Evolutionary conservation across 2,113 vertebrate species (phyloP).

Genomic region (Semnornis frantzii): DNA sequence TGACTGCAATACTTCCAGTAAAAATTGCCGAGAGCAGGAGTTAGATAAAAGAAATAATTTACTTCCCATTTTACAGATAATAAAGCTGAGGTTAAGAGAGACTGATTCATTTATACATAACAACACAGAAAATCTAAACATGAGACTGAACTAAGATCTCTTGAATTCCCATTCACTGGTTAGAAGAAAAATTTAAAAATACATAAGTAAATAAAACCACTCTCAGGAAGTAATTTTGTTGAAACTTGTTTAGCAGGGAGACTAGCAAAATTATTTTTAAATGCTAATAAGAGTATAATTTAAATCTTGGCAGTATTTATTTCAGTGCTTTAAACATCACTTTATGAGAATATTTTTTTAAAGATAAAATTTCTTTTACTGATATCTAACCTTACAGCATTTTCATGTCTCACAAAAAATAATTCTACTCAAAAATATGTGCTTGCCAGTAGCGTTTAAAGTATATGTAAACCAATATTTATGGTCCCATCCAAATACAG

Average conservation of each 20-base stretch:
- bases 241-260: neutral
- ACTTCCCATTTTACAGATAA: neutral
- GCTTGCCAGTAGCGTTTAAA: neutral
- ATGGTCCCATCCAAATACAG: neutral
- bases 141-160: neutral
- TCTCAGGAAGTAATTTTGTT: neutral
- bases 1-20: neutral
- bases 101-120: neutral
- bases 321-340: neutral
- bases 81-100: neutral
- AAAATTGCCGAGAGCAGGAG: neutral
- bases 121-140: neutral
- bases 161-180: neutral
- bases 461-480: conserved; percentile 14
- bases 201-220: neutral
- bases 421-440: neutral
- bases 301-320: neutral
- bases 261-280: neutral
- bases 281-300: neutral
- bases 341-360: neutral
- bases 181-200: neutral
- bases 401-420: neutral
- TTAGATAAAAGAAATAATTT: neutral
- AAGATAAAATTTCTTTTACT: neutral
- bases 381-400: neutral